Evolutionary conservation across 92 coral and sea anemone species (phyloP).

Genomic region (Palythoa grandiflora): DNA sequence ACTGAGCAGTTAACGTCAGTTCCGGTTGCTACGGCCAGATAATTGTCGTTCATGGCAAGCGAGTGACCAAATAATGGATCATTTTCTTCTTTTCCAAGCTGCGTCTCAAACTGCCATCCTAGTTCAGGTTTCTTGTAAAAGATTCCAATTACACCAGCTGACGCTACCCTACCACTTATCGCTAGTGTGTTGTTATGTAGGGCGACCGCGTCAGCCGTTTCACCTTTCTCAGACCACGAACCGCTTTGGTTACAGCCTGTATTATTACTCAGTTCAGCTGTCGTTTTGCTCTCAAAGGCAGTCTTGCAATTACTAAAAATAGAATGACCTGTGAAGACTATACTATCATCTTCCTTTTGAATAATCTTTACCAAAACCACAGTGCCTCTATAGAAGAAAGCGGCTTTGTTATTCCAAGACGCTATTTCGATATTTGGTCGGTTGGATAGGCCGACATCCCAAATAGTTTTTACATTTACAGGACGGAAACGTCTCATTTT

Average conservation of each 20-base stretch:
- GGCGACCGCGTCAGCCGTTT: slow-evolving; percentile 28
- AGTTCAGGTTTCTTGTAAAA: slow-evolving; percentile 26
- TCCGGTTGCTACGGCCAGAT: slow-evolving; percentile 41
- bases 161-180: slow-evolving; percentile 8
- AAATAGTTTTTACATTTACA: neutral
- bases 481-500: slow-evolving; percentile 3
- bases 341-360: neutral
- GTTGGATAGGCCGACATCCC: neutral
- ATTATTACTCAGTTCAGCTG: neutral
- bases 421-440: slow-evolving; percentile 15
- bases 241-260: slow-evolving; percentile 5
- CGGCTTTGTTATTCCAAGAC: slow-evolving; percentile 9
- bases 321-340: neutral
- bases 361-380: slow-evolving; percentile 9
- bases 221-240: slow-evolving; percentile 26
- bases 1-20: neutral
- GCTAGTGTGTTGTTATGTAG: slow-evolving; percentile 37
- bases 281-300: neutral
- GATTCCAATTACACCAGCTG: slow-evolving; percentile 50
- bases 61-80: slow-evolving; percentile 52
- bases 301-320: slow-evolving; percentile 13
- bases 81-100: slow-evolving; percentile 48
- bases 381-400: slow-evolving; percentile 27
- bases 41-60: slow-evolving; percentile 42
- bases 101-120: slow-evolving; percentile 45